A percentile compares a stretch with the other conserved stretches of the same genome.
These are phyloP conservation scores for Saccostrea glomerata DNA, from an alignment of 1,140 invertebrate species.

Conservation along the genomic window DNA sequence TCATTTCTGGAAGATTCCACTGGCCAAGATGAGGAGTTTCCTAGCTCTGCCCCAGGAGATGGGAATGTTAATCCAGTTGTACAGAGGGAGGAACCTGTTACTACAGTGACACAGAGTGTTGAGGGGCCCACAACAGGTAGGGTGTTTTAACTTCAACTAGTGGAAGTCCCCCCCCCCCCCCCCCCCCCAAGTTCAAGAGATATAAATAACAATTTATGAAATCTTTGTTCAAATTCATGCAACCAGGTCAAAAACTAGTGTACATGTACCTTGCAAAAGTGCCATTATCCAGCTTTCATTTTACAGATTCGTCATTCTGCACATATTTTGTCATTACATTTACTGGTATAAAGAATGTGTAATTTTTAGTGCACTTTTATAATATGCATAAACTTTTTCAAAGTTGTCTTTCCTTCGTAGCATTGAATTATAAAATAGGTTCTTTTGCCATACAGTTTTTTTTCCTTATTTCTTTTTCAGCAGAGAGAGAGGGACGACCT, in stretches of 20 bases:
- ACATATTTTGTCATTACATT: too few species aligned
- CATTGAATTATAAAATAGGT: too few species aligned
- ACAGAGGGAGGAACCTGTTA: background rate
- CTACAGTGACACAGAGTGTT: background rate
- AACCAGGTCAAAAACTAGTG: too few species aligned
- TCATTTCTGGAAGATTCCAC: background rate
- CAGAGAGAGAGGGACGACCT: background rate
- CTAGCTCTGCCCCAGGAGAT: background rate
- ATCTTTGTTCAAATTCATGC: too few species aligned
- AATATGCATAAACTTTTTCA: too few species aligned
- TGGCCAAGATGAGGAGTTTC: background rate
- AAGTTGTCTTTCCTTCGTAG: too few species aligned
- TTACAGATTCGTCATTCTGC: background rate
- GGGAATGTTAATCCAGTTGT: background rate
- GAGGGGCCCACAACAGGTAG: background rate
- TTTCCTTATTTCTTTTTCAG: conserved; percentile 4
- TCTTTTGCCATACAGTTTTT: background rate
- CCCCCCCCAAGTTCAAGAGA: too few species aligned
- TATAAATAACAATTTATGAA: background rate
- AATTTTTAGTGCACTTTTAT: too few species aligned
- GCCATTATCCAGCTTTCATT: background rate
- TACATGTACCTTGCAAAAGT: too few species aligned
- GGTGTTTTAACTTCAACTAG: background rate
- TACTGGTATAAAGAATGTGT: too few species aligned
- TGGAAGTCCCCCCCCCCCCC: too few species aligned